These are phyloP conservation scores for Myopa testacea DNA, from an alignment of 2,888 invertebrate genomes.

Conservation along the genomic window DNA sequence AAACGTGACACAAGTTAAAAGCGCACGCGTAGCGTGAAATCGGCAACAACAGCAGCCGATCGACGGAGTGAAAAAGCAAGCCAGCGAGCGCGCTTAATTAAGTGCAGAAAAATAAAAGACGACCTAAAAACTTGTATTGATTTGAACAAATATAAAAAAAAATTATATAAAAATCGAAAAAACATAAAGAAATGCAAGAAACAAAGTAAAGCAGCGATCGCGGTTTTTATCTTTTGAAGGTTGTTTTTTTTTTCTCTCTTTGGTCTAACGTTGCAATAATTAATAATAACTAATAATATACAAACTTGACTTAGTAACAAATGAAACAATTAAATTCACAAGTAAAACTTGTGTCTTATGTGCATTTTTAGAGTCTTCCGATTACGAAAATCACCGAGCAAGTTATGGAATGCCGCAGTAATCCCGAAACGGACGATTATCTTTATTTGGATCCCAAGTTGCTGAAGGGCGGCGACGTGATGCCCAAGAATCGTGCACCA, in stretches of 20 bases:
- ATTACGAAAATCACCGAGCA: slow-evolving; percentile 93
- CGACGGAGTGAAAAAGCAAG: not conserved
- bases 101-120: slow-evolving; percentile 25
- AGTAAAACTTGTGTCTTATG: no score
- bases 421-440: slow-evolving; percentile 86
- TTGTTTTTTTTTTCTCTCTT: no score
- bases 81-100: slow-evolving; percentile 27
- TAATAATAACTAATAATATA: not conserved
- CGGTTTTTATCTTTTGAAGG: no score
- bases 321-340: no score
- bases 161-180: not conserved
- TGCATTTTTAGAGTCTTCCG: slow-evolving; percentile 82
- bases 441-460: slow-evolving; percentile 96
- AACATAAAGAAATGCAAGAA: not conserved
- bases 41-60: not conserved
- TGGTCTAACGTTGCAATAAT: no score
- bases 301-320: not conserved
- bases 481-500: slow-evolving; percentile 75
- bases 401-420: slow-evolving; percentile 83
- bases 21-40: slow-evolving; percentile 21
- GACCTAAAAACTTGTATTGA: slow-evolving; percentile 15
- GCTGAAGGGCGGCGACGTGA: slow-evolving; percentile 77
- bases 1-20: not conserved
- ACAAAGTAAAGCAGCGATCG: not conserved
- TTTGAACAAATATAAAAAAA: not conserved